Base-by-base conservation (phyloP, 2,113 vertebrate genomes). In the Aspiorhynchus laticeps region DNA sequence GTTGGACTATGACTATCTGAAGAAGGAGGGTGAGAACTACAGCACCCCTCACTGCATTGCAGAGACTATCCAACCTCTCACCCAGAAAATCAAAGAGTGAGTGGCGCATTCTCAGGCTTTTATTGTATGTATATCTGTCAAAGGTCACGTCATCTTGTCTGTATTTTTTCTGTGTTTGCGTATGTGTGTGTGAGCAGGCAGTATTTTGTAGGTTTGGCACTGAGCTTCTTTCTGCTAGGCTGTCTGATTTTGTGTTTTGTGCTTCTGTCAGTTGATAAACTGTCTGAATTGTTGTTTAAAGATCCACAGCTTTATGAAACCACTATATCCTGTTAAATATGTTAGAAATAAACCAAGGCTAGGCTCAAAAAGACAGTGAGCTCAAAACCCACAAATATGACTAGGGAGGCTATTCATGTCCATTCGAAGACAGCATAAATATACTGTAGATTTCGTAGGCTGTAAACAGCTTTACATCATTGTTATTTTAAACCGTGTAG, bases 1-100 rank as follows among this genome's bases (percentile, higher is more conserved):
- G 33, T 41, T 95, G 6, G 95, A 95, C 86, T 94, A 93, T 1
- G 92, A 95, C 78, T 91, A 94, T 76, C 90, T 96, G 65, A 94
- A 90, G 92, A 65, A 91, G 24, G 91, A 93, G 53, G 90, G 93
- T 0, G 85, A 81, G 17, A 84, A 87, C 2, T 95, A 93, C 78
- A 88, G 80, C 12, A 71, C 91, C 24, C 94, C 95, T 0, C 93
- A 92, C 84, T 95, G 94, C 26, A 91, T 96, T 0, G 92, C 90
- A 21, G 94, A 96, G 87, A 94, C 93, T 2, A 84, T 89, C 43
- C 51, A 86, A 0, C 80, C 91, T 0, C 88, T 95, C 4, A 83
- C 84, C 2, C 88, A 91, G 26, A 88, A 85, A 86, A 75, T 89
- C 43, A 90, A 91, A 87, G 90, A 94, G 94, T 95, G n/a, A 89